Conservation (phyloP, 2,797 vertebrate genomes). For the Heterohyrax brucei region DNA sequence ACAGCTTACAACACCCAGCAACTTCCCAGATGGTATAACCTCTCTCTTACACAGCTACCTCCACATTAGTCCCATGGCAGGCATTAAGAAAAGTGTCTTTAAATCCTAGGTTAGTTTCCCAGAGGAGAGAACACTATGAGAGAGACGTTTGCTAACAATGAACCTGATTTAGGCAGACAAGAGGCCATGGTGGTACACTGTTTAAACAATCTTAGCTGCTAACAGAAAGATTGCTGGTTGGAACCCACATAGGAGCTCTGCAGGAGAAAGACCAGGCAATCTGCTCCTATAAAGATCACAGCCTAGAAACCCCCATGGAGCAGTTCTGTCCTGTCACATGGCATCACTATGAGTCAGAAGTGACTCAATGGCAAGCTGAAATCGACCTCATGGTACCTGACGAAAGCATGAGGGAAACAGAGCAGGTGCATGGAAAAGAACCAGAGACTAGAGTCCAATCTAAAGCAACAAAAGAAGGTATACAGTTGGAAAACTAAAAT, state of each 20-base stretch:
- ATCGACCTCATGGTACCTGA: no score
- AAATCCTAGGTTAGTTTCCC: neutral
- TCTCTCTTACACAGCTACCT: neutral
- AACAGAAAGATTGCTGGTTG: no score
- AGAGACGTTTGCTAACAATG: neutral
- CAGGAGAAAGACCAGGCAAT: no score
- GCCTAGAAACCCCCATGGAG: no score
- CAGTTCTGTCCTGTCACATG: no score
- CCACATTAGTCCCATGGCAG: neutral
- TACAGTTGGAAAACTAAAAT: conserved; percentile 14
- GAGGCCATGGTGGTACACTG: no score
- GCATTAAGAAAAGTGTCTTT: neutral
- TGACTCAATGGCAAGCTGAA: no score
- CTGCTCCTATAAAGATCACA: no score
- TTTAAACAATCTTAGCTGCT: no score
- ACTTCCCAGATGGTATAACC: neutral
- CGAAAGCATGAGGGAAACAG: neutral
- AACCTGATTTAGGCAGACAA: neutral
- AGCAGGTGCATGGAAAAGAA: neutral
- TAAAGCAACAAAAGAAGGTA: neutral
- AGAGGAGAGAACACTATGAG: neutral
- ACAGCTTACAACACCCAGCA: no score
- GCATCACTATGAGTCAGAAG: no score
- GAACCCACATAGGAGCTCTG: no score
- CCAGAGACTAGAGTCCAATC: neutral